Conservation (phyloP, 2,113 vertebrate species). For the Colinus virginianus region DNA sequence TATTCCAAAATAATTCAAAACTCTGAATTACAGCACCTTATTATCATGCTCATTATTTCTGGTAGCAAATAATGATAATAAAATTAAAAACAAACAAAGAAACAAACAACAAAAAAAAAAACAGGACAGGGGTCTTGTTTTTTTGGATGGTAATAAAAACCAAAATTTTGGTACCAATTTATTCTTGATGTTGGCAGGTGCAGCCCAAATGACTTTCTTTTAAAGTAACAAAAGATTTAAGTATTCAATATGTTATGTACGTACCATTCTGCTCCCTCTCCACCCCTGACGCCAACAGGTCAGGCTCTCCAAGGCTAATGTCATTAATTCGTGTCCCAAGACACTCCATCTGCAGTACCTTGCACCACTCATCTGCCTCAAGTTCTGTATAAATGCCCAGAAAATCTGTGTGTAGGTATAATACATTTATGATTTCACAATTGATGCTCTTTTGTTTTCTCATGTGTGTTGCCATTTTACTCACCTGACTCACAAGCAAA, state of each 20-base stretch:
- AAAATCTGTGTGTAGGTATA: constrained; percentile 27
- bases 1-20: not conserved
- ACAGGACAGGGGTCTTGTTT: not conserved
- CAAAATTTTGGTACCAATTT: not conserved
- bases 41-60: not conserved
- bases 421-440: not conserved
- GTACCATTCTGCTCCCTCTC: constrained; percentile 86
- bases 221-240: not conserved
- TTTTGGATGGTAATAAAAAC: not conserved
- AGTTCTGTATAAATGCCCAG: constrained; percentile 77
- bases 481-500: constrained; percentile 88
- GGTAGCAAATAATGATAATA: not conserved
- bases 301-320: constrained; percentile 85
- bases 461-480: not conserved
- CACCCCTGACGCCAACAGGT: constrained; percentile 83
- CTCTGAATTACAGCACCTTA: not conserved
- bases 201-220: not conserved
- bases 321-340: constrained; percentile 79
- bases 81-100: not conserved
- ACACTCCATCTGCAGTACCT: constrained; percentile 84
- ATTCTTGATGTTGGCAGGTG: accelerated
- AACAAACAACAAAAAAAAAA: not conserved
- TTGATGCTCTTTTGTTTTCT: not conserved
- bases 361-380: constrained; percentile 88
- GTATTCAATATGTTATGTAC: constrained; percentile 48